Conservation (phyloP, 2,113 vertebrate species). For the Albula glossodonta region DNA sequence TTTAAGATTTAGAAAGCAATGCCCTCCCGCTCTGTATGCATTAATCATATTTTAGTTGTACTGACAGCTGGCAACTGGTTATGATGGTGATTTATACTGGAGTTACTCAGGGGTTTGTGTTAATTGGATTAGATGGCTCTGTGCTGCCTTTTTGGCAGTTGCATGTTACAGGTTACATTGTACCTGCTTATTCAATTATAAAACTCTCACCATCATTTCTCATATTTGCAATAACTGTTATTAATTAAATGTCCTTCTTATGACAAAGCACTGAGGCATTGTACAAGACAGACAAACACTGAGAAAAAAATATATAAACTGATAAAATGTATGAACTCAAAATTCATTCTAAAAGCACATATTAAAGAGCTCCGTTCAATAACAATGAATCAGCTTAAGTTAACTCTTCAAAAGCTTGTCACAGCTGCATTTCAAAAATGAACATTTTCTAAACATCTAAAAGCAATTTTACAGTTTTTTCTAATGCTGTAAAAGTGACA, state of each 20-base stretch:
- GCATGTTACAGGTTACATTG: not conserved
- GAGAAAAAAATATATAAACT: not conserved
- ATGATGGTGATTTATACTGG: constrained; percentile 1
- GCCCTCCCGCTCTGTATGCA: not conserved
- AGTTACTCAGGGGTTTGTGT: not conserved
- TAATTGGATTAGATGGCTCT: not conserved
- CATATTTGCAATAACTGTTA: not conserved
- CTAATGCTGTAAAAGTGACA: too few relatives aligned
- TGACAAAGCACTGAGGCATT: not conserved
- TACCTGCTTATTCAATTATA: not conserved
- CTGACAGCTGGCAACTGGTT: not conserved
- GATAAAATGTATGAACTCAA: not conserved
- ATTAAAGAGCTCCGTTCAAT: too few relatives aligned
- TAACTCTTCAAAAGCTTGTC: too few relatives aligned
- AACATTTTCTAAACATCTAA: too few relatives aligned
- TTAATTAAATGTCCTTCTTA: not conserved
- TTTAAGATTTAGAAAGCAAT: not conserved
- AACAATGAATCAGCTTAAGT: too few relatives aligned
- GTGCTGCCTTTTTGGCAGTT: not conserved
- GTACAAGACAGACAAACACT: not conserved
- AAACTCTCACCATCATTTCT: not conserved
- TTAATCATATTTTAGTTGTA: not conserved
- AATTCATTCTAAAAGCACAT: too few relatives aligned
- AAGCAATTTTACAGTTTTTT: too few relatives aligned
- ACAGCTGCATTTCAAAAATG: too few relatives aligned